Base-by-base conservation (phyloP, 2,888 invertebrate species). In the Buathra laborator region DNA sequence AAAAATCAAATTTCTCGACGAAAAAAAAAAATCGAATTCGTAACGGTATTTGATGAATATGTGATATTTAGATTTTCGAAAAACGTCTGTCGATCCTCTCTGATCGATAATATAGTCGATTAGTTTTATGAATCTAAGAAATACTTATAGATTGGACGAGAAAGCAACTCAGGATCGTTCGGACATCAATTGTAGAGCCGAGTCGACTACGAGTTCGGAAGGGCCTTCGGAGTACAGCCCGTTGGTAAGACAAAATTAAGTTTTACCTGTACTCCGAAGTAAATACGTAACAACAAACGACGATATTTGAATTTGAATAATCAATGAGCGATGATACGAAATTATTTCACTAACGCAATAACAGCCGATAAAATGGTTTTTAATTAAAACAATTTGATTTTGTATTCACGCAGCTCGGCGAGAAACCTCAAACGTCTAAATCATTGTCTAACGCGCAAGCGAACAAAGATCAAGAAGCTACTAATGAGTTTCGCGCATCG, bases 401-500 rank as follows among this genome's bases (percentile, higher is more conserved):
- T 72, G 43, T 53, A 44, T 29, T 78, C 44, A 72, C 51, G 51
- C 76, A 82, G 85, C 79, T 85, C 32, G 72, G 67, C 75, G 74
- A 82, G 59, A 82, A 51, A 37, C 70, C 51, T 24, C 46, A 76
- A 64, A 76, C 85, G 56, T 66, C 82, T 9, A 80, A 82, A 79
- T 82, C 81, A 9, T 51, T 70, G 56, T 83, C 85, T 43, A 83
- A 66, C 64, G 79, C 79, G 53, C 85, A 77, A 24, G 74, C 64
- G 59, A 87, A 80, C 59, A 84, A 72, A 59, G 85, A 85, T 32
- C 77, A 86, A 19, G 80, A 86, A 46, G 76, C 78, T 43, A 66
- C 89, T 48, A 89, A 88, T 84, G 92, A 93, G 67, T 90, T 91
- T 86, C 91, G 90, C 87, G 89, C 93, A 56, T 92, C 93, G 16